These are phyloP conservation scores for Atethmia centrago DNA, from an alignment of 2,888 invertebrate species.

Conservation along the genomic window DNA sequence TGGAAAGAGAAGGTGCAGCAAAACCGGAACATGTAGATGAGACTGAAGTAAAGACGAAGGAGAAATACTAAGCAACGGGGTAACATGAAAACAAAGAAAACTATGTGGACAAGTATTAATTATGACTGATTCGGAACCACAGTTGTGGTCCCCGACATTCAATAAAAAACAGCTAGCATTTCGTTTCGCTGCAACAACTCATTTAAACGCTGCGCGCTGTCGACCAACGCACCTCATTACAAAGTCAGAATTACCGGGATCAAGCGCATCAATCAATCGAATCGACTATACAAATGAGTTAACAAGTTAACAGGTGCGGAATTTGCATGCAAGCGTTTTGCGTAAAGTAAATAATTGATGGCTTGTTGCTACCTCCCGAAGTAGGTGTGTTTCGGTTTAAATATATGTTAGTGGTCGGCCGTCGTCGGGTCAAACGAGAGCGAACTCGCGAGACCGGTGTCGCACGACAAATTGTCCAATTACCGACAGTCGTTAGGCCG, in stretches of 20 bases:
- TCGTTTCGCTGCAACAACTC: background rate
- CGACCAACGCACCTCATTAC: conserved; percentile 5
- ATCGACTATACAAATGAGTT: conserved; percentile 31
- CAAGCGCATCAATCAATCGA: conserved; percentile 36
- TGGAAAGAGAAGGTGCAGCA: background rate
- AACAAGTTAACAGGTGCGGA: conserved; percentile 36
- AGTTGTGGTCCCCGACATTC: background rate
- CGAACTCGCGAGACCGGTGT: conserved; percentile 66
- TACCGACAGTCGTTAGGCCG: conserved; percentile 75
- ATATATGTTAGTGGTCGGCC: conserved; percentile 54
- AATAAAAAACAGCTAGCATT: conserved; percentile 1
- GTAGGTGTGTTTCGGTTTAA: conserved; percentile 43
- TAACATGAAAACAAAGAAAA: conserved; percentile 1
- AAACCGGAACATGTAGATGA: background rate
- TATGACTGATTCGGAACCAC: background rate
- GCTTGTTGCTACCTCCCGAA: conserved; percentile 29
- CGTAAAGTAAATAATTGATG: conserved; percentile 51
- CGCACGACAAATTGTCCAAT: conserved; percentile 81
- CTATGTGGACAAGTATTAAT: background rate
- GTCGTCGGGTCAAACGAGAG: conserved; percentile 59
- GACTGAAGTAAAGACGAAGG: background rate
- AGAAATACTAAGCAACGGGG: background rate
- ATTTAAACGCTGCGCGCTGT: background rate
- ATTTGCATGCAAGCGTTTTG: conserved; percentile 41
- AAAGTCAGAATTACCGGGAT: conserved; percentile 21